Percentiles rank a stretch among this genome's conserved stretches.
Conservation (phyloP, 2,113 vertebrate species). For the Lagopus leucura region DNA sequence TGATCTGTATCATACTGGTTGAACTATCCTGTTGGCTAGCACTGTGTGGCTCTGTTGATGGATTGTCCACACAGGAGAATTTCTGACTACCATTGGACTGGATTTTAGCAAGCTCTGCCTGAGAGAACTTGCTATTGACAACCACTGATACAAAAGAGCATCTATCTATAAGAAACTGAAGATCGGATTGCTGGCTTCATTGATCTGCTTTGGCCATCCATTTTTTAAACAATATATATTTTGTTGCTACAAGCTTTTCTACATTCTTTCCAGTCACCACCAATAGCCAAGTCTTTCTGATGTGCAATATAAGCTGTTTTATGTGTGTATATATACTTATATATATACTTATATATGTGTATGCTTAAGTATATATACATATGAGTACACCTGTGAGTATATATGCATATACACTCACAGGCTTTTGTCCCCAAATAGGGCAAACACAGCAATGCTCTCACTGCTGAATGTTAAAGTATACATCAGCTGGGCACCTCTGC, state of each 20-base stretch:
- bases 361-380: too few relatives aligned
- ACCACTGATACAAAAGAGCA: neutral
- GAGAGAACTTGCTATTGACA: neutral
- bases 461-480: neutral
- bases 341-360: too few relatives aligned
- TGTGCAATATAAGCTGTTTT: neutral
- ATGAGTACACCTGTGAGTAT: too few relatives aligned
- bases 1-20: neutral
- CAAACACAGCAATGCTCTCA: neutral
- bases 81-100: neutral
- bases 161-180: neutral
- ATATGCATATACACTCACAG: neutral
- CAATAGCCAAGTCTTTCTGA: neutral
- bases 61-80: neutral
- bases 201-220: neutral
- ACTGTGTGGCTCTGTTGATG: neutral
- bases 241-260: neutral
- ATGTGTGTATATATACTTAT: neutral
- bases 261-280: neutral
- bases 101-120: neutral
- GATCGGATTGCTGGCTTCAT: neutral
- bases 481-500: rapidly evolving
- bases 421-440: neutral
- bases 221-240: neutral
- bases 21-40: neutral